Evolutionary conservation across 2,113 vertebrate genomes (phyloP), one percentile per base, ranked within the genome.

Genomic region (Taurulus bubalis): DNA sequence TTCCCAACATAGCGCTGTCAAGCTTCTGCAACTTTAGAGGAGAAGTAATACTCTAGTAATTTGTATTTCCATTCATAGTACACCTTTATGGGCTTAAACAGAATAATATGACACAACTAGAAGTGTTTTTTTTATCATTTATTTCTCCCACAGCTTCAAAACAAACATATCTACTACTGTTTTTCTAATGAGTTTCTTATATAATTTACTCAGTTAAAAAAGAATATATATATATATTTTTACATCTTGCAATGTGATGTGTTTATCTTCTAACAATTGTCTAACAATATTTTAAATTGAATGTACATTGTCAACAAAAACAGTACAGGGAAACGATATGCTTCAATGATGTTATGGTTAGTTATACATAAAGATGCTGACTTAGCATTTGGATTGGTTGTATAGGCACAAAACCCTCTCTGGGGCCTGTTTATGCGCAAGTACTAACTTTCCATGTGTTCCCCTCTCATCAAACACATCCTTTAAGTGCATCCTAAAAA

Each of bases 391-490:
- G 85, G 82, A 89, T 88, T 83, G 62, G 59, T 85, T 83, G 76
- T 90, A 85, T 87, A 94, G 93, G 93, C 93, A 94, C 93, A 81
- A 85, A 82, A 91, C 89, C 84, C 75, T 86, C 62, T 78, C 72
- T 78, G 40, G 59, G 79, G 87, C 71, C 79, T 84, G 64, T 85
- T 84, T 79, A 87, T 88, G 79, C 71, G 55, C 83, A 90, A 82
- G 71, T 79, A 34, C 40, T 77, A 75, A 72, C 30, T 72, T 75
- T 82, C 40, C 58, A 60, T 56, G 58, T 79, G 71, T 76, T 32
- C 40, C 40, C 20, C 45, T 15, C 51, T 42, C 8, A 36, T 60
- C 42, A 63, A 60, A 60, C 22, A 30, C 60, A 74, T 34, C 20
- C 53, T 71, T 18, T 55, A 59, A 72, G 69, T 83, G 75, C 70